Evolutionary conservation across 2,113 vertebrate genomes (phyloP).

Genomic region (Cavia porcellus): DNA sequence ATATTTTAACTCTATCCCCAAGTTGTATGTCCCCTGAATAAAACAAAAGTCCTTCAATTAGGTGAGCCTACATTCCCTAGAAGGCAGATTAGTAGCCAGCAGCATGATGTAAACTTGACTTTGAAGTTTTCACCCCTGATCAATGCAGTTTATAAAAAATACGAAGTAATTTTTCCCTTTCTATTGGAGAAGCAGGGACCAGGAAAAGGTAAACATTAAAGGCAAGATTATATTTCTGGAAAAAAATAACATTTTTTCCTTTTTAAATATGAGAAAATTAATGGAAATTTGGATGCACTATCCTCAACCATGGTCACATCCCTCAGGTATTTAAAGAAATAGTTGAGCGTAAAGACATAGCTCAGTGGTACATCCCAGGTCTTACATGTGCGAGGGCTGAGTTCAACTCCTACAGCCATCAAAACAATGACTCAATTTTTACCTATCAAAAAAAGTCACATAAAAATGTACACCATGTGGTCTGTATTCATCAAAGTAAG

Average conservation of each 20-base stretch:
- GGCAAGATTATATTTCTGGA: neutral
- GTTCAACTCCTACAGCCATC: neutral
- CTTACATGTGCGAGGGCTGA: neutral
- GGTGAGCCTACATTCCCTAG: neutral
- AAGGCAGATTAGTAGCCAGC: neutral
- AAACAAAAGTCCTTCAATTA: conserved; percentile 14
- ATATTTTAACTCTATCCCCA: conserved; percentile 34
- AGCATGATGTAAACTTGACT: neutral
- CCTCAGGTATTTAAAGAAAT: neutral
- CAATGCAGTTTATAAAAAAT: neutral
- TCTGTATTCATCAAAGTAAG: neutral
- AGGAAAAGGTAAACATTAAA: neutral
- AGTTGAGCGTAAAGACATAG: neutral
- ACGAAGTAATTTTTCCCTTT: neutral
- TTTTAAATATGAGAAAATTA: neutral
- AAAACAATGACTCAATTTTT: neutral
- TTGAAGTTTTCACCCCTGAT: neutral
- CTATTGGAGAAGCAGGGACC: neutral
- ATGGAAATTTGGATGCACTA: neutral
- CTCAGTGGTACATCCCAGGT: neutral
- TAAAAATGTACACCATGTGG: neutral
- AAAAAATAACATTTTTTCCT: neutral
- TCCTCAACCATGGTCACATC: neutral
- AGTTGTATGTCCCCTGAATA: neutral
- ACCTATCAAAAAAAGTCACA: neutral